A percentile compares a stretch with the other conserved stretches of the same genome.
Evolutionary conservation across 2,888 invertebrate species (phyloP).

Genomic region (Dynastes grantii): DNA sequence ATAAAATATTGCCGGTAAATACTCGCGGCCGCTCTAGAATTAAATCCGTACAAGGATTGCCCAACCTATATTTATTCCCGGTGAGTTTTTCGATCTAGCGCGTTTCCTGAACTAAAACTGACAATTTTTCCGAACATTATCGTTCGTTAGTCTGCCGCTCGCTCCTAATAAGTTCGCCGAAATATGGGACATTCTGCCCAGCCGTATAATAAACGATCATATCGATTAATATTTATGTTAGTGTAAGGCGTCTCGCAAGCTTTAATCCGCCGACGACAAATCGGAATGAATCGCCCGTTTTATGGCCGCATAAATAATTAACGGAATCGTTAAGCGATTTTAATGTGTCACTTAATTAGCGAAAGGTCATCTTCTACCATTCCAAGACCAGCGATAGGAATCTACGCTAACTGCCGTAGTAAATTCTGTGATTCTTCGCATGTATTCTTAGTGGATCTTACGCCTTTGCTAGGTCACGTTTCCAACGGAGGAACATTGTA

Average conservation of each 20-base stretch:
- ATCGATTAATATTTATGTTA: slow-evolving; percentile 13
- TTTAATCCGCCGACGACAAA: background rate
- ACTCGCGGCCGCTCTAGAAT: slow-evolving; percentile 1
- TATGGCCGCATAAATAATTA: slow-evolving; percentile 12
- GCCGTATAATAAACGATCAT: slow-evolving; percentile 7
- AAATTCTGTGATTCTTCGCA: background rate
- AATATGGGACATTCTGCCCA: background rate
- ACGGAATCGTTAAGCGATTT: slow-evolving; percentile 1
- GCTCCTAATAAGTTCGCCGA: background rate
- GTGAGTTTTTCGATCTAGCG: background rate
- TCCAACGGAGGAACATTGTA: too few relatives aligned
- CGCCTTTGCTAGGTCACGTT: too few relatives aligned
- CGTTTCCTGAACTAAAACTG: slow-evolving; percentile 7
- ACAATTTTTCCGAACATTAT: slow-evolving; percentile 9
- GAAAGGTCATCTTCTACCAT: background rate
- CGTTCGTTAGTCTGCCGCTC: slow-evolving; percentile 6
- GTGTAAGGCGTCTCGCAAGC: background rate
- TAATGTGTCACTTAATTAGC: slow-evolving; percentile 8
- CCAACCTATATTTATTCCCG: slow-evolving; percentile 5
- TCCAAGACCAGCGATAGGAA: background rate
- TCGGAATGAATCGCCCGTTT: background rate
- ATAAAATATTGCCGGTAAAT: slow-evolving; percentile 26
- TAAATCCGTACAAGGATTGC: background rate
- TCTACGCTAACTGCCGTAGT: background rate
- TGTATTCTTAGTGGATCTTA: too few relatives aligned